phyloP scores from a whole-genome alignment of 1,140 invertebrate genomes.

The Pissodes strobi region DNA sequence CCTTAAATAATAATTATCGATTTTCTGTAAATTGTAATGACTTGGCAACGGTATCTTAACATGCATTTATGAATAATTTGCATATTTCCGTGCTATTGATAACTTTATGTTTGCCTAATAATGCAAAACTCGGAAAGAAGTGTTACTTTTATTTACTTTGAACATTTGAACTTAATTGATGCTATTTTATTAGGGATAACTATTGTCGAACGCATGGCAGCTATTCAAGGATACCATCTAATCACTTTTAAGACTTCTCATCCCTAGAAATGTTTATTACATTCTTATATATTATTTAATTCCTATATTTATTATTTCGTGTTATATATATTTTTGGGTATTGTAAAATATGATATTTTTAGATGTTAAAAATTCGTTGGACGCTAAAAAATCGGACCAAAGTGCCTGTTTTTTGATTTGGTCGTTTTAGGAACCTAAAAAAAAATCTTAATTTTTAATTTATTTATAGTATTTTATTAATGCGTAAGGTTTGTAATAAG shows the following conservation, averaged over 20 bases:
- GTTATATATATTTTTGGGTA: constrained; percentile 26
- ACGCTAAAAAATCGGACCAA: constrained; percentile 42
- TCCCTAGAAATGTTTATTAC: background rate
- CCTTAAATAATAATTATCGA: no score
- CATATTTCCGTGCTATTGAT: no score
- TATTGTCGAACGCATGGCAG: background rate
- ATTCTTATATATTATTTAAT: constrained; percentile 23
- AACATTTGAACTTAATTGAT: no score
- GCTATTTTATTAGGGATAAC: background rate
- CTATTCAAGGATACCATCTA: background rate
- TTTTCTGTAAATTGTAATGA: no score
- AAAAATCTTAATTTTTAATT: constrained; percentile 27
- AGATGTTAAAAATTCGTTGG: constrained; percentile 17
- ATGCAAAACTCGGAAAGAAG: no score
- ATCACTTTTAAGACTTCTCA: background rate
- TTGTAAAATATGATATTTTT: constrained; percentile 16
- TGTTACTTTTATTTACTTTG: no score
- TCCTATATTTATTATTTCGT: constrained; percentile 25
- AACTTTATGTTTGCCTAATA: no score
- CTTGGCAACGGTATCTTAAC: no score
- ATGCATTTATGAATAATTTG: no score
- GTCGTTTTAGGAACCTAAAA: constrained; percentile 35
- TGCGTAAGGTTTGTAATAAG: background rate
- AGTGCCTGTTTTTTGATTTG: constrained; percentile 52
- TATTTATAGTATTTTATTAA: constrained; percentile 29